Conservation (phyloP, 2,888 invertebrate species). For the Automeris io region DNA sequence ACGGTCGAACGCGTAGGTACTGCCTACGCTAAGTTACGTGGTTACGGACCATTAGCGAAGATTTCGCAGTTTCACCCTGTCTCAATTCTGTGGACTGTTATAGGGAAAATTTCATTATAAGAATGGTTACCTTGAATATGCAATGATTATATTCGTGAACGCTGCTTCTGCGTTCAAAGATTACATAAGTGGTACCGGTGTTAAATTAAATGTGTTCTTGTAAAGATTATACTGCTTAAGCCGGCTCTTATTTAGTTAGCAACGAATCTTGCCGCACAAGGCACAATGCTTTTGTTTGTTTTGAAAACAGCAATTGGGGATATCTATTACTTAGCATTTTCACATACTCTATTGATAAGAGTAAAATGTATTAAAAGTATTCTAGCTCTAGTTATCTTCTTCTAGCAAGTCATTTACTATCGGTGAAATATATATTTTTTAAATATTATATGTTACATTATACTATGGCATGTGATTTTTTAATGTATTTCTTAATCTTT, state of each 20-base stretch:
- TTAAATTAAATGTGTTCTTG: constrained; percentile 47
- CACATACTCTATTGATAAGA: no score
- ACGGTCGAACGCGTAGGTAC: constrained; percentile 29
- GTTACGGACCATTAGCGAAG: constrained; percentile 57
- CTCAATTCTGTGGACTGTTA: constrained; percentile 57
- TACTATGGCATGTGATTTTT: no score
- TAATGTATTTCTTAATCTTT: no score
- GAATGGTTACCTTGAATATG: constrained; percentile 53
- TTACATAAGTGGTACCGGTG: constrained; percentile 36
- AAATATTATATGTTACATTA: no score
- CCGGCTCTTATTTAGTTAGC: constrained; percentile 27
- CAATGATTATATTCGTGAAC: constrained; percentile 41
- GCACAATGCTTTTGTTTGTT: no score
- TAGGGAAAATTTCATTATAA: constrained; percentile 63
- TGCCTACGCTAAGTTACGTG: constrained; percentile 46
- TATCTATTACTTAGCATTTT: no score
- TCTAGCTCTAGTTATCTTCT: no score
- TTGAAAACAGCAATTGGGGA: no score
- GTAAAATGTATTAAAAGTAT: no score
- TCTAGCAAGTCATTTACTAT: no score
- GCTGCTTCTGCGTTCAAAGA: constrained; percentile 44
- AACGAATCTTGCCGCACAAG: constrained; percentile 22
- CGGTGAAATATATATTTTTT: no score
- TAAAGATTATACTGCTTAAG: constrained; percentile 33
- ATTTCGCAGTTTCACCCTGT: constrained; percentile 58